phyloP scores from a whole-genome alignment of 2,888 invertebrate genomes.

The Mellilla xanthometata region DNA sequence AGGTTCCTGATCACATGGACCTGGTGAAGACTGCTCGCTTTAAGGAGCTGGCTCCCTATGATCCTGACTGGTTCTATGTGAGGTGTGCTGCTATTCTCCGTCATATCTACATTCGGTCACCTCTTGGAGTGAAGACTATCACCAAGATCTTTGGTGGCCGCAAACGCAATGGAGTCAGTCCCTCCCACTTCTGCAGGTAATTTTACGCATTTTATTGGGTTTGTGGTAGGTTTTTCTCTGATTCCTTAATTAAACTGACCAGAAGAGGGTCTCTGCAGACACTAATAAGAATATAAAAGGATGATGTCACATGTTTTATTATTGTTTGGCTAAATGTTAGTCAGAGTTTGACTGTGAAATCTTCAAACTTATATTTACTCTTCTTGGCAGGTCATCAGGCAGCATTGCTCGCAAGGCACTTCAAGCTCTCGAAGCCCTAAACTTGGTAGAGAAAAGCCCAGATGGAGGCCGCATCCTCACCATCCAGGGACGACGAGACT shows the following conservation, averaged over 20 bases:
- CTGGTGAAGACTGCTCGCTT: constrained; percentile 97
- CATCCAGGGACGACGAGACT: constrained; percentile 95
- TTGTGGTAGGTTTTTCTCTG: too few relatives aligned
- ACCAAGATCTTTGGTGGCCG: constrained; percentile 98
- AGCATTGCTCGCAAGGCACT: constrained; percentile 96
- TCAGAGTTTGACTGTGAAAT: too few relatives aligned
- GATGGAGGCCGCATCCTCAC: constrained; percentile 95
- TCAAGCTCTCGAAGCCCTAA: constrained; percentile 95
- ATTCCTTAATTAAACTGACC: too few relatives aligned
- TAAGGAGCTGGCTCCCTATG: constrained; percentile 98
- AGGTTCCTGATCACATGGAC: constrained; percentile 99
- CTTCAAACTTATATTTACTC: too few relatives aligned
- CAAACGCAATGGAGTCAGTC: constrained; percentile 97
- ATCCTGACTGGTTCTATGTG: constrained; percentile 99
- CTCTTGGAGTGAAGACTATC: constrained; percentile 97
- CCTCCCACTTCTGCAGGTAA: constrained; percentile 95
- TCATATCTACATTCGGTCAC: constrained; percentile 97
- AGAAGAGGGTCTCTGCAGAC: too few relatives aligned
- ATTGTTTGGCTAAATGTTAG: too few relatives aligned
- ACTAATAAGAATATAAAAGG: too few relatives aligned
- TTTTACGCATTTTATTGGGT: too few relatives aligned
- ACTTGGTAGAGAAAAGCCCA: constrained; percentile 95
- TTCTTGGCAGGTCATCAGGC: constrained; percentile 92
- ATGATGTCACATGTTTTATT: too few relatives aligned
- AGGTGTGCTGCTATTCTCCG: constrained; percentile 97